These are phyloP conservation scores for Corydoras maculifer DNA, from an alignment of 2,113 vertebrate species.

Conservation along the genomic window DNA sequence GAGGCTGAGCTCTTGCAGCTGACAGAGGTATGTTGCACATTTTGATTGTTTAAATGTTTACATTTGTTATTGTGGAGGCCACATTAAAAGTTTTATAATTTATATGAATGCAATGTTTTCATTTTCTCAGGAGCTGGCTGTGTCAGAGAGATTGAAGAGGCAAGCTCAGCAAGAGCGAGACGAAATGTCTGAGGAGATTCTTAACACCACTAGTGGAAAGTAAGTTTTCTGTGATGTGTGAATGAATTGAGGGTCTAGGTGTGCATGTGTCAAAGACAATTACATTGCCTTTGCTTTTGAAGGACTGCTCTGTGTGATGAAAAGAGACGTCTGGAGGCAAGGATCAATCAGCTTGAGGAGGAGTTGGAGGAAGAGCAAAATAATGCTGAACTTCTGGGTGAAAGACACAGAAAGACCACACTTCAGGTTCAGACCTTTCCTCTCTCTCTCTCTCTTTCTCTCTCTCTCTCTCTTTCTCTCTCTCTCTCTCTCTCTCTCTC, in stretches of 20 bases:
- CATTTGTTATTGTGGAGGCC: background rate
- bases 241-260: background rate
- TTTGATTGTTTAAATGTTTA: background rate
- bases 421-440: conserved; percentile 65
- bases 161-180: conserved; percentile 84
- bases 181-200: conserved; percentile 77
- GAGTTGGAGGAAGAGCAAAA: conserved; percentile 84
- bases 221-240: conserved; percentile 51
- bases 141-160: conserved; percentile 73
- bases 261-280: background rate
- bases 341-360: conserved; percentile 77
- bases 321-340: conserved; percentile 76
- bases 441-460: too few species aligned
- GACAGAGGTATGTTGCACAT: conserved; percentile 67
- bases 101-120: background rate
- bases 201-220: conserved; percentile 77
- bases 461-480: too few species aligned
- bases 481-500: too few species aligned
- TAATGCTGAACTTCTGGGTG: conserved; percentile 71
- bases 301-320: conserved; percentile 74
- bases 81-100: background rate
- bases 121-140: conserved; percentile 70
- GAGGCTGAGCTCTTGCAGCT: conserved; percentile 80
- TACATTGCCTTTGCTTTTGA: background rate
- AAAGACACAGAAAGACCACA: conserved; percentile 72